Evolutionary conservation across 1,140 invertebrate genomes (phyloP), one percentile per base, ranked within the genome.

Genomic region (Lordiphosa clarofinis): DNA sequence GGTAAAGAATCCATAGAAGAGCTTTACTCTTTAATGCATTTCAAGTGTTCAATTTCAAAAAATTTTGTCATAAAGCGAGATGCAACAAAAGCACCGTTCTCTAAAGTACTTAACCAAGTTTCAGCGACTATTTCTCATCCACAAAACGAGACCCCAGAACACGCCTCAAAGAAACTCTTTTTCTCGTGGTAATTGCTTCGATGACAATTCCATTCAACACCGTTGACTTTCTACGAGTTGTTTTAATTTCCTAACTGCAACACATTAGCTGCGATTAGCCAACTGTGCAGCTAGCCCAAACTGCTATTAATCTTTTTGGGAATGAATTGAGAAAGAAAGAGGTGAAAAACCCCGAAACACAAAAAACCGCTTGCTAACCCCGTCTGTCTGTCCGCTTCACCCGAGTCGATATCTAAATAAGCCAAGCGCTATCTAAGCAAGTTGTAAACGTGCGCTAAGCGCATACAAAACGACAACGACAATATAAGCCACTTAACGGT

Each of bases 401-500:
- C 49, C 19, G 38, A 49, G 54, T 12, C 56, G 47, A 74, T 81
- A 81, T 57, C 75, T 70, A 58, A 66, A 56, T 74, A 55, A 74
- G 68, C 62, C 49, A 12, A 40, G 44, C 44, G 52, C 49, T 62
- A 59, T 52, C 68, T 49, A 36, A 36, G 10, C 65, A 48, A 72
- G 56, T 69, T 49, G 64, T 69, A 54, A 69, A 36, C 61, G 69
- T 40, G 61, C 38, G 54, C 48, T 67, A 63, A 65, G 48, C 68
- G 67, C 56, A 69, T 55, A 69, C 56, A 68, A 69, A 69, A 40
- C 56, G 68, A 70, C 69, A 66, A 54, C 59, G 73, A 76, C 72
- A 84, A 82, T 76, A 82, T 81, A 81, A 81, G 76, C 76, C 76
- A 81, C 73, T 81, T 81, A 81, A 81, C 76, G 76, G 76, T 84